phyloP scores from a whole-genome alignment of 2,797 vertebrate genomes.

The Chaetodon trifasciatus region DNA sequence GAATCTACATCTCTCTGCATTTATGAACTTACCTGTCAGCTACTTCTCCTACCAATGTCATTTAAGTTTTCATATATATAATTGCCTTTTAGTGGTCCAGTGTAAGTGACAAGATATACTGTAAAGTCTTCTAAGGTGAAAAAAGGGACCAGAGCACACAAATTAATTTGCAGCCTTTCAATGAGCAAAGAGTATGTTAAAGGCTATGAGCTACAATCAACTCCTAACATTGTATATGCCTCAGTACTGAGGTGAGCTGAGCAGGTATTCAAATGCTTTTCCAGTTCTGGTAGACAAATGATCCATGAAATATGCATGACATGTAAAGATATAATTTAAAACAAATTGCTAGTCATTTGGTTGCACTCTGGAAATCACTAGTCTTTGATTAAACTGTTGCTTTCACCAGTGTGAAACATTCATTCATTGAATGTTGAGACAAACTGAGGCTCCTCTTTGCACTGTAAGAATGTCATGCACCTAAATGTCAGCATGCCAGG shows the following conservation, averaged over 20 bases:
- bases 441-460: conserved; percentile 14
- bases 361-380: neutral
- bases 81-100: too few relatives aligned
- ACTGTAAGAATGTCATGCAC: conserved; percentile 11
- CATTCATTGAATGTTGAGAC: neutral
- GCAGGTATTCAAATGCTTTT: neutral
- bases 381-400: neutral
- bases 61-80: too few relatives aligned
- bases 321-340: neutral
- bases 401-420: conserved; percentile 11
- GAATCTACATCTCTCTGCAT: neutral
- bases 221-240: neutral
- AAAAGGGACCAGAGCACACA: neutral
- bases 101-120: too few relatives aligned
- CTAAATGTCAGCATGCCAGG: conserved; percentile 63
- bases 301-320: neutral
- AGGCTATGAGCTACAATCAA: neutral
- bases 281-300: neutral
- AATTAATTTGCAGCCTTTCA: neutral
- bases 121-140: neutral
- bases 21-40: neutral
- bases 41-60: too few relatives aligned
- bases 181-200: neutral
- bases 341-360: neutral
- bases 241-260: neutral